phyloP scores from a whole-genome alignment of 2,888 invertebrate genomes.

The Masnerella sp. region DNA sequence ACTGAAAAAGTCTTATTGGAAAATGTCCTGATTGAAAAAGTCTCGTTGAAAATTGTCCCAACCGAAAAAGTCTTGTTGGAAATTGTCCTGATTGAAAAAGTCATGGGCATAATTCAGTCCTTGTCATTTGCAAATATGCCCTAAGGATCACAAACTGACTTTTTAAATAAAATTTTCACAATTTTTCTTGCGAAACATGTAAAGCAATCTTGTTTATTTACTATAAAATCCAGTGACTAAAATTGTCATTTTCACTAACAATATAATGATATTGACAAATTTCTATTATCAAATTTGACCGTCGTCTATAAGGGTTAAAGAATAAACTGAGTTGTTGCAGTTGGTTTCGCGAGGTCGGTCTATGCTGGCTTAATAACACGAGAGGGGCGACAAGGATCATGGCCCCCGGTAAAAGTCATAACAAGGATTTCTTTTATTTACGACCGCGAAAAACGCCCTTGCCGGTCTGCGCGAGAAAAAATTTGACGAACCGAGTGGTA shows the following conservation, averaged over 20 bases:
- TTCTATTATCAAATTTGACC: conserved; percentile 73
- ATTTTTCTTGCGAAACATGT: no score
- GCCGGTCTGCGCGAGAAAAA: conserved; percentile 28
- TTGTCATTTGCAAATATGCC: no score
- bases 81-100: no score
- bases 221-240: no score
- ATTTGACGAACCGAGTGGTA: conserved; percentile 69
- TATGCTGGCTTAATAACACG: conserved; percentile 60
- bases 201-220: no score
- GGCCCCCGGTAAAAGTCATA: conserved; percentile 74
- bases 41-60: no score
- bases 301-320: conserved; percentile 76
- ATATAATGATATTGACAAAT: conserved; percentile 13
- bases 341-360: conserved; percentile 56
- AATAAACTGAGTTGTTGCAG: conserved; percentile 70
- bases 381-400: conserved; percentile 58
- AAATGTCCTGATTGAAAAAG: no score
- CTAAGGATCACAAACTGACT: no score
- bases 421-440: conserved; percentile 77
- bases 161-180: no score
- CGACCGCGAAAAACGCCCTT: conserved; percentile 69
- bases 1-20: no score
- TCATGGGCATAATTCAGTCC: no score
- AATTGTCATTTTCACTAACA: background rate
- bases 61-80: no score